Evolutionary conservation across 2,113 vertebrate genomes (phyloP), one percentile per base, ranked within the genome.

Genomic region (Oceanodroma tethys): DNA sequence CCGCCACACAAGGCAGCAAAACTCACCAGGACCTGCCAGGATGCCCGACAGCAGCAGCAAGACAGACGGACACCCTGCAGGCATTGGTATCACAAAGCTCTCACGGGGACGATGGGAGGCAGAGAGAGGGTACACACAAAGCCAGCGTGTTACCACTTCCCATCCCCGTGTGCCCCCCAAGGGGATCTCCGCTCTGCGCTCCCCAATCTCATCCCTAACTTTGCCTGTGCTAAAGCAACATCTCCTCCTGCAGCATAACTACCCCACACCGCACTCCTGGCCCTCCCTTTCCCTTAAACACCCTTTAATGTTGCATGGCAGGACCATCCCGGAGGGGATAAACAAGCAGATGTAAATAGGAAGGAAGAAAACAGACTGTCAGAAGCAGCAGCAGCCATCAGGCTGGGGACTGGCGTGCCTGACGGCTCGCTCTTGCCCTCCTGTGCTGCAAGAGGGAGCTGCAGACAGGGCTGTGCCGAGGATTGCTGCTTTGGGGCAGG

Each of bases 351-450:
- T 43, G 42, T 36, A 67, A 72, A 71, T 2, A 21, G 26, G 53
- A 66, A 59, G 72, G 83, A 76, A 43, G 63, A 62, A 71, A 83
- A 40, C 23, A 65, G 76, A 42, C 50, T 25, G 25, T 25, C n/a
- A 16, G 38, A 47, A 92, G 86, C 62, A 92, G 59, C 76, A 81
- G 84, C 32, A 56, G 43, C 42, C 50, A 68, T 13, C 34, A 52
- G 59, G 81, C 59, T 18, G 66, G 53, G 60, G 36, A 72, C 13
- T 6, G 22, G 16, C 0, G 7, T 20, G 20, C 43, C 86, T 86
- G 79, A 38, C 1, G 2, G 95, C 95, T 95, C 96, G 1, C 88
- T 95, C 85, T 96, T 96, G 97, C 97, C 97, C 95, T 93, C 97
- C 82, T 92, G 96, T 1, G 97, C 86, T 94, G 81, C 55, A 48